Evolutionary conservation across 2,888 invertebrate species (phyloP).

Genomic region (Malthinus flaveolus): DNA sequence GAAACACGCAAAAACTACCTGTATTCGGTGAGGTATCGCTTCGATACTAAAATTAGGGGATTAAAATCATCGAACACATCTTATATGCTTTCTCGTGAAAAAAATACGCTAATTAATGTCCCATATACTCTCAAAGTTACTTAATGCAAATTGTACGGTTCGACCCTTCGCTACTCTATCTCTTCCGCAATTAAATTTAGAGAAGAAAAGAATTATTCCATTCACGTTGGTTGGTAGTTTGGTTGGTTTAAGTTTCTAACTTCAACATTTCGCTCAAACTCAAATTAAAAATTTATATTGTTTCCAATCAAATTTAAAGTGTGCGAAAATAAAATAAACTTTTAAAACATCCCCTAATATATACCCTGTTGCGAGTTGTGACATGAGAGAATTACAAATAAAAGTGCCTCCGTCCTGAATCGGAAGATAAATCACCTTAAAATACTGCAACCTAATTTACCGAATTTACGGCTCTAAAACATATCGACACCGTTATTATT

Average conservation of each 20-base stretch:
- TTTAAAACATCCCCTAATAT: conserved; percentile 1
- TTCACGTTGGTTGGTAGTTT: not conserved
- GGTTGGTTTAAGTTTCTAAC: not conserved
- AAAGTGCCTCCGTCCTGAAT: not conserved
- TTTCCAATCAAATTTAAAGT: not conserved
- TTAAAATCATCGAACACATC: no score
- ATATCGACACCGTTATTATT: not conserved
- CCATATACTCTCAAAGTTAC: no score
- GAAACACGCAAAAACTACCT: conserved; percentile 7
- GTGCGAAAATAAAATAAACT: not conserved
- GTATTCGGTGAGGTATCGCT: not conserved
- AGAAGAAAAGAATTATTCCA: not conserved
- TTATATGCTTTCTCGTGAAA: no score
- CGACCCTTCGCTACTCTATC: not conserved
- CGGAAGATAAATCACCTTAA: not conserved
- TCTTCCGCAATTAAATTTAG: not conserved
- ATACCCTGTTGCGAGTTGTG: not conserved
- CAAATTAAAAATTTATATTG: no score
- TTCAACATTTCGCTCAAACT: not conserved
- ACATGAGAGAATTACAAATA: not conserved
- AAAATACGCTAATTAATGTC: no score
- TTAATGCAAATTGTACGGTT: no score
- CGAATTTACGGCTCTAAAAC: not conserved
- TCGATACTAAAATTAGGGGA: not conserved
- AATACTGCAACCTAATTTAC: not conserved